A percentile compares a stretch with the other conserved stretches of the same genome.
Evolutionary conservation across 2,888 invertebrate species (phyloP).

Genomic region (Pelosia muscerda): DNA sequence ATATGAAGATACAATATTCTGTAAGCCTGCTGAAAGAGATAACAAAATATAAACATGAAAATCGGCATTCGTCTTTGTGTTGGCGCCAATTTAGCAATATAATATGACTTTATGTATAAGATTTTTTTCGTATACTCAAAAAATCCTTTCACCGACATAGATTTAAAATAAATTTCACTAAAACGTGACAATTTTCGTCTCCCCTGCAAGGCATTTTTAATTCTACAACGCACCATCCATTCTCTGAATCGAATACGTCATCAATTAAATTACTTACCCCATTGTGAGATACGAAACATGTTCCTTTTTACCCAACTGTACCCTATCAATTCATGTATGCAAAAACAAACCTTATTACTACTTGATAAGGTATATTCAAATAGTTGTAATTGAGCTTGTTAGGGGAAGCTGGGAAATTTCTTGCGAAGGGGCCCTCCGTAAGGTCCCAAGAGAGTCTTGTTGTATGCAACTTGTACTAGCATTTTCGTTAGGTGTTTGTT

Average conservation of each 20-base stretch:
- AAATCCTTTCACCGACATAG: not conserved
- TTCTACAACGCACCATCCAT: slow-evolving; percentile 70
- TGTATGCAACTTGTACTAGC: slow-evolving; percentile 72
- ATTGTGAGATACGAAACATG: slow-evolving; percentile 68
- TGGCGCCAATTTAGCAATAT: not conserved
- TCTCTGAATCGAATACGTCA: slow-evolving; percentile 82
- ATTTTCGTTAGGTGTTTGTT: slow-evolving; percentile 69
- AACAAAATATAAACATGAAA: not conserved
- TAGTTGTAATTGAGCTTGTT: slow-evolving; percentile 25
- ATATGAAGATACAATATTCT: not conserved
- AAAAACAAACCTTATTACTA: not conserved
- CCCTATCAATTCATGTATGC: not conserved
- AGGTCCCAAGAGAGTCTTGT: slow-evolving; percentile 66
- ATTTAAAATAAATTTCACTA: slow-evolving; percentile 13
- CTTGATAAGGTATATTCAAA: not conserved
- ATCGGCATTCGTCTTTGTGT: not conserved
- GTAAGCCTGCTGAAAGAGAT: not conserved
- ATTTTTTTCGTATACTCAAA: not conserved
- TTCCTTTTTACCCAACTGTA: slow-evolving; percentile 22
- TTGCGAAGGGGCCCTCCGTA: slow-evolving; percentile 63
- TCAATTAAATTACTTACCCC: slow-evolving; percentile 84
- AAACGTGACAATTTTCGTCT: slow-evolving; percentile 11
- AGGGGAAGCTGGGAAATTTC: slow-evolving; percentile 62
- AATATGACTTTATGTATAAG: too few species aligned
- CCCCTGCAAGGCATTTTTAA: slow-evolving; percentile 53